phyloP scores from a whole-genome alignment of 2,113 vertebrate genomes.

The Gallinago media region DNA sequence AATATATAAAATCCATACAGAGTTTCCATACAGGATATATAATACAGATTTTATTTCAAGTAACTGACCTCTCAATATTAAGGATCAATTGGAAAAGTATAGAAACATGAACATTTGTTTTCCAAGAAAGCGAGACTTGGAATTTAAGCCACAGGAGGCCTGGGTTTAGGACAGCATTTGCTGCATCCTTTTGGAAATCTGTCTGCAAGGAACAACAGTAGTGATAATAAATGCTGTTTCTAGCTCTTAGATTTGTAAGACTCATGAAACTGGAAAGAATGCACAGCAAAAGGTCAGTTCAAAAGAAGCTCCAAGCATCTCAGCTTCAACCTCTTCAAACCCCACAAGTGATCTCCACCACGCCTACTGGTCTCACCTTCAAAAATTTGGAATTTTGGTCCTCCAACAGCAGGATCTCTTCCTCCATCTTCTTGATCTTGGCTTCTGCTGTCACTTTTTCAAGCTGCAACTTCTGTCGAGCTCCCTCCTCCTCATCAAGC shows the following conservation, averaged over 20 bases:
- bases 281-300: not conserved
- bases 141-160: not conserved
- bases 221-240: not conserved
- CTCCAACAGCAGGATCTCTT: conserved; percentile 93
- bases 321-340: not conserved
- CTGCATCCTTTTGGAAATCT: not conserved
- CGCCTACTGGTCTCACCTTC: conserved; percentile 80
- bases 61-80: not conserved
- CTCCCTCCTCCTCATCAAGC: conserved; percentile 96
- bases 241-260: not conserved
- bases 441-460: conserved; percentile 98
- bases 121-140: not conserved
- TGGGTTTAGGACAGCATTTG: not conserved
- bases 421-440: conserved; percentile 99
- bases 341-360: not conserved
- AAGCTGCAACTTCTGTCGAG: conserved; percentile 95
- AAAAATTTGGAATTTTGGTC: conserved; percentile 98
- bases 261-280: not conserved
- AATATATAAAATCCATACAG: not conserved
- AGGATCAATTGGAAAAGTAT: not conserved
- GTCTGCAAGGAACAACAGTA: not conserved
- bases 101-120: not conserved
- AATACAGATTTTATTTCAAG: not conserved
- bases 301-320: not conserved
- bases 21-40: not conserved